phyloP scores from a whole-genome alignment of 2,113 vertebrate genomes.

The Chlorodrepanis virens region DNA sequence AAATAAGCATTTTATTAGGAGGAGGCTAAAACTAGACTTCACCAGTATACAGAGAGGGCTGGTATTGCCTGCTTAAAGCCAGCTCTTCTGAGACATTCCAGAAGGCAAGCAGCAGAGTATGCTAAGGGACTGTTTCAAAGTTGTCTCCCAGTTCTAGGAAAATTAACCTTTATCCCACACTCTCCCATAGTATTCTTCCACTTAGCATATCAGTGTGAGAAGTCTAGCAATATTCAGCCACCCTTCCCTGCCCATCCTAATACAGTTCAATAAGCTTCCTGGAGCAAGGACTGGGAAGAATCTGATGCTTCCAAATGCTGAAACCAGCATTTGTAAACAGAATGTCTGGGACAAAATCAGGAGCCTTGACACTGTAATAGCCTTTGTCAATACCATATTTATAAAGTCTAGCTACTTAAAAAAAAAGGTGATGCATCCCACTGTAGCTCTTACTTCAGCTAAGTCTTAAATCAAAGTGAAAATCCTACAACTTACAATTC shows the following conservation, averaged over 20 bases:
- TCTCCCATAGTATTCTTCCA: not conserved
- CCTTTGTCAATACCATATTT: not conserved
- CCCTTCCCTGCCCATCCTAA: not conserved
- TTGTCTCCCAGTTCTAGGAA: not conserved
- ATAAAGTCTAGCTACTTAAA: not conserved
- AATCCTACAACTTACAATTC: not conserved
- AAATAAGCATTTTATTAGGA: not conserved
- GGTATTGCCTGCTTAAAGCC: not conserved
- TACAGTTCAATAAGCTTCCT: not conserved
- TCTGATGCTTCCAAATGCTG: not conserved
- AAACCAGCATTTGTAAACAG: not conserved
- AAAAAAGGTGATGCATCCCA: not conserved
- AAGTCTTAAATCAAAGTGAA: not conserved
- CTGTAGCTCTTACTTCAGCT: not conserved
- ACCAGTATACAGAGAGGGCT: not conserved
- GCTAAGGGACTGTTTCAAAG: not conserved
- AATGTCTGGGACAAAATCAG: not conserved
- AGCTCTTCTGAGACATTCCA: not conserved
- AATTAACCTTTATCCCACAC: not conserved
- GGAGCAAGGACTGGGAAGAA: not conserved
- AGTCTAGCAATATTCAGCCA: not conserved
- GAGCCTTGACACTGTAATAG: not conserved
- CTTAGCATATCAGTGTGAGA: not conserved
- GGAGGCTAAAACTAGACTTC: not conserved
- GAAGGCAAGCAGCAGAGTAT: not conserved